Evolutionary conservation across 2,797 vertebrate genomes (phyloP), one percentile per base, ranked within the genome.

Genomic region (Paratrypauchen microcephalus): DNA sequence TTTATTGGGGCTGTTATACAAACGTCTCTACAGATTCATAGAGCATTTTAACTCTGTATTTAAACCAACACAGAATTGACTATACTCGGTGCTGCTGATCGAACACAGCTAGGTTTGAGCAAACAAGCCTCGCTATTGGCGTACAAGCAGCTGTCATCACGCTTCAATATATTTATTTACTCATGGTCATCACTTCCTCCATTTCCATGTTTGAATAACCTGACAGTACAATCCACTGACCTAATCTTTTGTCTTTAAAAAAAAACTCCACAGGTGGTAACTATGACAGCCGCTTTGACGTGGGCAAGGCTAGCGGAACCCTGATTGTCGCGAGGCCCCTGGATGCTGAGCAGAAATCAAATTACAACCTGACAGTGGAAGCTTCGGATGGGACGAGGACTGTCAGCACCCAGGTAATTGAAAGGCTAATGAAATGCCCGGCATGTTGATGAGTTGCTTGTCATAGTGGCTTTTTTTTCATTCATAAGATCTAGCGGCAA

Each of bases 281-380:
- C 94, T 95, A 94, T 73, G 96, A 98, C 92, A 99, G 96, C 92
- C 95, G 95, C 74, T 99, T 99, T 85, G 97, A 99, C 88, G 96
- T 99, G 89, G 96, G 96, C 89, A 98, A 97, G 88, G 95, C 96
- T 89, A 96, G 95, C 6, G 98, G 97, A 79, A 99, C 97, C 71
- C 84, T 99, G 89, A 95, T 99, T 83, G 92, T 99, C 4, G 97
- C 97, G 11, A 94, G 93, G 88, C 95, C 95, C 77, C 95, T 99
- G 80, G 96, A 99, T 89, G 93, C 96, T 23, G 97, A 99, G 86
- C 95, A 96, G 87, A 98, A 95, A 91, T 97, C 97, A 88, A 95
- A 93, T 95, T 99, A 99, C 88, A 99, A 98, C 94, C 92, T 99
- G 93, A 99, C 98, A 41, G 95, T 99, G 66, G 96, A 98, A 83